A percentile compares a stretch with the other conserved stretches of the same genome.
Conservation (phyloP, 2,888 invertebrate species). For the Perithous albicinctus region DNA sequence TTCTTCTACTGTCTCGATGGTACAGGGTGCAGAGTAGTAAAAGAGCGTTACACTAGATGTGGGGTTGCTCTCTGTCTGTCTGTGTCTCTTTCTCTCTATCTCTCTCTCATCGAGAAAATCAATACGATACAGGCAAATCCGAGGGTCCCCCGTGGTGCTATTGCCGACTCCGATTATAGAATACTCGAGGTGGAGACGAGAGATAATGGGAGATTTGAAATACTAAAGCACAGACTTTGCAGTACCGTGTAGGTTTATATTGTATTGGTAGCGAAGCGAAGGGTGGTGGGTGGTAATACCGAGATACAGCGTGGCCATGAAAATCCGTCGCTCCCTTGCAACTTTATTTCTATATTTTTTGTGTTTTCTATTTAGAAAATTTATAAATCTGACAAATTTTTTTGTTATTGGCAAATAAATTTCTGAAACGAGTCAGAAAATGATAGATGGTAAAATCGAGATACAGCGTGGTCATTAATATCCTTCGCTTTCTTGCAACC, state of each 20-base stretch:
- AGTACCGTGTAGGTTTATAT: neutral
- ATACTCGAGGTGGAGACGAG: constrained; percentile 53
- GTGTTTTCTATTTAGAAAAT: neutral
- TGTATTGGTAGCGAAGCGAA: neutral
- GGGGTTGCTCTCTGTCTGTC: constrained; percentile 46
- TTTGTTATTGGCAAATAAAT: neutral
- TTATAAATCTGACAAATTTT: neutral
- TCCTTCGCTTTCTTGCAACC: neutral
- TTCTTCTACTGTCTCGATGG: constrained; percentile 38
- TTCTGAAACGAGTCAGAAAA: too few relatives aligned
- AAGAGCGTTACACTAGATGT: constrained; percentile 43
- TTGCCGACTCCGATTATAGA: constrained; percentile 63
- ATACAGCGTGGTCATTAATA: neutral
- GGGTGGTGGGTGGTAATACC: constrained; percentile 6
- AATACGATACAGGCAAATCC: constrained; percentile 75
- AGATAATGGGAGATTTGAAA: constrained; percentile 19
- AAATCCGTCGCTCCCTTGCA: neutral
- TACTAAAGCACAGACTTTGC: neutral
- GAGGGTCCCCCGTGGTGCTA: constrained; percentile 56
- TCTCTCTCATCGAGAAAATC: constrained; percentile 74
- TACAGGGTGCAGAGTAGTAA: constrained; percentile 59
- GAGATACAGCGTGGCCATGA: constrained; percentile 9
- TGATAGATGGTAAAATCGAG: neutral
- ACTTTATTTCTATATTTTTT: neutral
- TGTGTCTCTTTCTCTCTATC: constrained; percentile 30